Evolutionary conservation across 1,140 invertebrate genomes (phyloP).

Genomic region (Drosophila takahashii): DNA sequence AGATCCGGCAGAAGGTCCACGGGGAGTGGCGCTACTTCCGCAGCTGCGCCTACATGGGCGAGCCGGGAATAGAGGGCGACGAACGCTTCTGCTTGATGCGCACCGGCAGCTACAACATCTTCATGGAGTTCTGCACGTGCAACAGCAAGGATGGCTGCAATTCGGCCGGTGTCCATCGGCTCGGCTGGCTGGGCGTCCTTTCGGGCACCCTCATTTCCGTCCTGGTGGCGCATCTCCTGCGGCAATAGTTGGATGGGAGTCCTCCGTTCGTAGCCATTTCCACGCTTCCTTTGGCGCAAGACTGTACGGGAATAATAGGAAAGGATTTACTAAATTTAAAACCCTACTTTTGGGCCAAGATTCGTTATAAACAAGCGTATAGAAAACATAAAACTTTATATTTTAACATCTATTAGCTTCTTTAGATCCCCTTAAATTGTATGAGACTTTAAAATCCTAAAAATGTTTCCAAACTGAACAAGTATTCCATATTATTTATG

Average conservation of each 20-base stretch:
- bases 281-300: neutral
- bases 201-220: slow-evolving; percentile 98
- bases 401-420: too few species aligned
- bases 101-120: slow-evolving; percentile 96
- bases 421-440: too few species aligned
- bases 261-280: slow-evolving; percentile 18
- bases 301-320: slow-evolving; percentile 9
- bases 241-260: slow-evolving; percentile 34
- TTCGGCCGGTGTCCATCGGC: slow-evolving; percentile 79
- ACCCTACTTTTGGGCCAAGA: neutral
- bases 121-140: slow-evolving; percentile 97
- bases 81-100: slow-evolving; percentile 96
- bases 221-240: slow-evolving; percentile 89
- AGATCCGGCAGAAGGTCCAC: slow-evolving; percentile 96
- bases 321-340: neutral
- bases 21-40: slow-evolving; percentile 96
- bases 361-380: neutral
- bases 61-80: slow-evolving; percentile 94
- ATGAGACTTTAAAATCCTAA: too few species aligned
- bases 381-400: too few species aligned
- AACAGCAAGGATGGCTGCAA: slow-evolving; percentile 97
- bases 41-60: slow-evolving; percentile 95
- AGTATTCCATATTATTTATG: too few species aligned
- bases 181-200: slow-evolving; percentile 90
- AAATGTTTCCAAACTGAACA: too few species aligned